phyloP scores from a whole-genome alignment of 2,797 vertebrate genomes.

The Lepus townsendii region DNA sequence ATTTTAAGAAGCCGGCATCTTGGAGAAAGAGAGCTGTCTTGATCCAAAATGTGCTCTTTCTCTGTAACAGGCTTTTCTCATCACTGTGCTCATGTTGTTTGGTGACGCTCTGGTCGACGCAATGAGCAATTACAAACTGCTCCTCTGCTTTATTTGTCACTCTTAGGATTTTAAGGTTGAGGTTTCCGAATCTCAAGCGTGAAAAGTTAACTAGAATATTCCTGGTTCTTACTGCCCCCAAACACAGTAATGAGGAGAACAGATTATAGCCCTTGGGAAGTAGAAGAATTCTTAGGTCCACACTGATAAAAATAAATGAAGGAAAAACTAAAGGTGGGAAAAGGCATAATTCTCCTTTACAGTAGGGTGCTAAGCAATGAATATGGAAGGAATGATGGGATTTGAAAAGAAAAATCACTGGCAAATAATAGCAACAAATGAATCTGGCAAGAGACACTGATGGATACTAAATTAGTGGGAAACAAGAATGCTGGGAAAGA shows the following conservation, averaged over 20 bases:
- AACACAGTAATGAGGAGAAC: constrained; percentile 2
- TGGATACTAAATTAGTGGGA: neutral
- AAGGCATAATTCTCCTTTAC: neutral
- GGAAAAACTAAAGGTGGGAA: neutral
- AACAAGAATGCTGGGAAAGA: neutral
- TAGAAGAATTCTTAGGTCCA: neutral
- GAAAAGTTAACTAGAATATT: constrained; percentile 60
- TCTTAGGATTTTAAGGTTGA: constrained; percentile 67
- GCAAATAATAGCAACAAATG: neutral
- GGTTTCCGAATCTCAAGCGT: constrained; percentile 43
- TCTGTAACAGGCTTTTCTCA: constrained; percentile 54
- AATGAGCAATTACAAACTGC: constrained; percentile 26
- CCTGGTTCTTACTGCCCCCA: constrained; percentile 62
- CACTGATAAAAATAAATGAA: neutral
- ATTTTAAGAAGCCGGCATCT: too few relatives aligned
- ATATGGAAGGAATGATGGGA: neutral
- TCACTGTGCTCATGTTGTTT: constrained; percentile 60
- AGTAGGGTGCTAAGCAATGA: neutral
- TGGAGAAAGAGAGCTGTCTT: too few relatives aligned
- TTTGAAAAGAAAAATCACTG: neutral
- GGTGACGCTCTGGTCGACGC: constrained; percentile 44
- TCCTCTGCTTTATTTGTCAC: constrained; percentile 59
- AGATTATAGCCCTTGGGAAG: neutral
- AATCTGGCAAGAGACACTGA: neutral
- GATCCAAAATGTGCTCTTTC: too few relatives aligned